Base-by-base conservation (phyloP, 2,888 invertebrate species). In the Saturnia pavonia region DNA sequence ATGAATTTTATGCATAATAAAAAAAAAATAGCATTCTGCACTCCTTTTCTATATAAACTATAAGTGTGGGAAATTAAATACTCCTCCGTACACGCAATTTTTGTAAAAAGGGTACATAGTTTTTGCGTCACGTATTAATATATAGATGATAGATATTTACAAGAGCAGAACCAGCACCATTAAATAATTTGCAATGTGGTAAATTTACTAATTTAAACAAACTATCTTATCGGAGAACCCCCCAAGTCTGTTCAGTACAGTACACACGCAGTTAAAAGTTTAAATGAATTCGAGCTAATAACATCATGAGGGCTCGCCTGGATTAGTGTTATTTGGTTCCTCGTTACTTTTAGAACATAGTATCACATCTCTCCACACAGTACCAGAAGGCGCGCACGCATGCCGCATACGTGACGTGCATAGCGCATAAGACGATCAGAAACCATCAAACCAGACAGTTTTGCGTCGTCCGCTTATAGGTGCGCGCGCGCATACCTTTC, bases 401-500 rank as follows among this genome's bases (percentile, higher is more conserved):
- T 14, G 78, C 76, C 75, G 78, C 75, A 76, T 63, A 63, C 65
- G 68, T 80, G 83, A 79, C 80, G 79, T 74, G 75, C 77, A 70
- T 71, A 72, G 42, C 72, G 72, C 73, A 74, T 71, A 71, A 60
- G 14, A 27, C 73, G 72, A 73, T 72, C 88, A 0, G 3, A 16
- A 4, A 27, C 63, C 14, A 16, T 34, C 25, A 57, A 11, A 25
- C 12, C 19, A 65, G 34, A 65, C 85, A 92, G 92, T 91, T 82
- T 77, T 77, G 82, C 84, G 82, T 82, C 76, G 81, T 73, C 77
- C 78, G 22, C 54, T 22, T 54, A 22, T 22, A n/a, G 22, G 84
- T 80, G 87, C 85, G 84, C 84, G 81, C 74, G 82, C 77, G 78
- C 76, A 73, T 80, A 85, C 89, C 88, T 82, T 73, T 75, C 78